Conservation (phyloP, 1,140 invertebrate species). For the Drosophila kurseongensis region DNA sequence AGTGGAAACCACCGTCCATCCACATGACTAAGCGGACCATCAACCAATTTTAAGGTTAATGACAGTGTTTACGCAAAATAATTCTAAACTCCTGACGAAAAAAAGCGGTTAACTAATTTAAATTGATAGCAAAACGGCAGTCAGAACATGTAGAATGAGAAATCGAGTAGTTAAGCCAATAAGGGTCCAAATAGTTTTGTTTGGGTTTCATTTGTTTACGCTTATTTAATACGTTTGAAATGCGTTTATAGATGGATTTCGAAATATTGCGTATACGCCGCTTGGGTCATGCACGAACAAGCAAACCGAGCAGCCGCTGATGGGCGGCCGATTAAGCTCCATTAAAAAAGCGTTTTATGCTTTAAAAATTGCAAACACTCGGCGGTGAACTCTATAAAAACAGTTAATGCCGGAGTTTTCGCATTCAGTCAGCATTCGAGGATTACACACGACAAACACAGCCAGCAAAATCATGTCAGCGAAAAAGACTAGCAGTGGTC, state of each 20-base stretch:
- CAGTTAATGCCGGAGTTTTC: slow-evolving; percentile 15
- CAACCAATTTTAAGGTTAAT: slow-evolving; percentile 72
- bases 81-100: slow-evolving; percentile 44
- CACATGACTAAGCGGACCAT: slow-evolving; percentile 48
- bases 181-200: slow-evolving; percentile 5
- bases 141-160: slow-evolving; percentile 20
- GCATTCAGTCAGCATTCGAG: slow-evolving; percentile 53
- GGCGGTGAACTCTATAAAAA: slow-evolving; percentile 55
- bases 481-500: slow-evolving; percentile 25
- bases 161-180: slow-evolving; percentile 5
- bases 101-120: slow-evolving; percentile 36
- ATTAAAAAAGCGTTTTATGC: slow-evolving; percentile 68
- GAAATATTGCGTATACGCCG: slow-evolving; percentile 69
- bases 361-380: slow-evolving; percentile 33
- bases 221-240: slow-evolving; percentile 3
- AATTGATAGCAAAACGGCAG: slow-evolving; percentile 42
- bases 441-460: slow-evolving; percentile 25
- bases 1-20: slow-evolving; percentile 33
- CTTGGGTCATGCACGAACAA: slow-evolving; percentile 57
- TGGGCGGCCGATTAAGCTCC: slow-evolving; percentile 59
- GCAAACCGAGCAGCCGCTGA: slow-evolving; percentile 56
- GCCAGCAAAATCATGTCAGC: slow-evolving; percentile 26
- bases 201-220: slow-evolving; percentile 11
- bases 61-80: slow-evolving; percentile 59
- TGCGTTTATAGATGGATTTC: slow-evolving; percentile 14